These are phyloP conservation scores for Nicator chloris DNA, from an alignment of 2,113 vertebrate genomes.

Conservation along the genomic window DNA sequence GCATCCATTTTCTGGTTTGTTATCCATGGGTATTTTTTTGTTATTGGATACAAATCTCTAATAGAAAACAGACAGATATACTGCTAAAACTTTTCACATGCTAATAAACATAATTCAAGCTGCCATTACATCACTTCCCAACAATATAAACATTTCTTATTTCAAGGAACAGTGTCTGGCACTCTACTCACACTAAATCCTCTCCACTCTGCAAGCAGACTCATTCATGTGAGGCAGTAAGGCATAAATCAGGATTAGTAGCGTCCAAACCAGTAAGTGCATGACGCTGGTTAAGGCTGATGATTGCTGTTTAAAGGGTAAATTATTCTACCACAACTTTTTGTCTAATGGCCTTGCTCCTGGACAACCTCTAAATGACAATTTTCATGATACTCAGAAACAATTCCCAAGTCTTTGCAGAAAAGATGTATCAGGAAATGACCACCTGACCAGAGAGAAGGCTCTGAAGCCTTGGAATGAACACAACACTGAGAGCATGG, in stretches of 20 bases:
- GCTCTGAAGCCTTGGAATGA: neutral
- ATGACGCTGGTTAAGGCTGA: neutral
- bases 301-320: neutral
- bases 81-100: slow-evolving; percentile 20
- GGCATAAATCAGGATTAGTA: neutral
- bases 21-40: slow-evolving; percentile 5
- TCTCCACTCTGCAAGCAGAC: neutral
- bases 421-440: neutral
- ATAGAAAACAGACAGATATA: slow-evolving; percentile 36
- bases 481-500: neutral
- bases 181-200: neutral
- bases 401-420: neutral
- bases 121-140: slow-evolving; percentile 45
- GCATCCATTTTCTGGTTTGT: slow-evolving; percentile 6
- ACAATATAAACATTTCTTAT: slow-evolving; percentile 32
- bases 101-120: slow-evolving; percentile 31
- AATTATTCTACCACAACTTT: neutral
- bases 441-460: neutral
- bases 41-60: slow-evolving; percentile 14
- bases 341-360: neutral
- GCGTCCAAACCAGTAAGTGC: neutral
- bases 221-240: neutral
- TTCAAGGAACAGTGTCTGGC: neutral
- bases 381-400: neutral
- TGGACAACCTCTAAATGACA: neutral